Evolutionary conservation across 2,113 vertebrate genomes (phyloP).

Genomic region (Proteles cristata): DNA sequence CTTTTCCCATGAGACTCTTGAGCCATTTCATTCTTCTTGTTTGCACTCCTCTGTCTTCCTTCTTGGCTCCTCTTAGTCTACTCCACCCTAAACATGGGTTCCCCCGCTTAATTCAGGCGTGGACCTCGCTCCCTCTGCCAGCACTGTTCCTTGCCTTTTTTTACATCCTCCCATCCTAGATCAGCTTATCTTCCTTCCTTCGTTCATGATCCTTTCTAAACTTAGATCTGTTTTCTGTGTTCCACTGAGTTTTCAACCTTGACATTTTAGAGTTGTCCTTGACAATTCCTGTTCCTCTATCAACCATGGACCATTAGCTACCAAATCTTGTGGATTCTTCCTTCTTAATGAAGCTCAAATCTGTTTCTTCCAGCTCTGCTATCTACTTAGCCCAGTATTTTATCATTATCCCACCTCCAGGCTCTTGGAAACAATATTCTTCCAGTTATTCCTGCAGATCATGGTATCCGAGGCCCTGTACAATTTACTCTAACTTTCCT

Average conservation of each 20-base stretch:
- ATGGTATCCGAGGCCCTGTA: background rate
- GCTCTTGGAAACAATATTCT: background rate
- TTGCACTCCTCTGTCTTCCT: conserved; percentile 2
- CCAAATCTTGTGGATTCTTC: background rate
- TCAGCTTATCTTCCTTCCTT: background rate
- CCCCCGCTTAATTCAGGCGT: background rate
- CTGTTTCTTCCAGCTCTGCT: conserved; percentile 26
- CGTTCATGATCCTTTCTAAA: background rate
- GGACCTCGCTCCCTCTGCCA: background rate
- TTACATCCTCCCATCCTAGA: background rate
- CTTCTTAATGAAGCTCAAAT: background rate
- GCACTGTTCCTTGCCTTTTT: background rate
- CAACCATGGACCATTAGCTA: background rate
- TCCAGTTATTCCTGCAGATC: background rate
- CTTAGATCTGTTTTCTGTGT: background rate
- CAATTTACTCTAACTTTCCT: background rate
- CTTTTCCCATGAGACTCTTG: background rate
- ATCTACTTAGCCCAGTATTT: background rate
- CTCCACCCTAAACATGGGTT: background rate
- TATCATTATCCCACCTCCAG: background rate
- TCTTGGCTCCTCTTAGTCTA: background rate
- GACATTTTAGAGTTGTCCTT: background rate
- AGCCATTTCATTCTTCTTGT: background rate
- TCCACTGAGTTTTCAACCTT: background rate
- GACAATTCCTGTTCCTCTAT: background rate